phyloP scores from a whole-genome alignment of 2,113 vertebrate species.

The Ranitomeya variabilis region DNA sequence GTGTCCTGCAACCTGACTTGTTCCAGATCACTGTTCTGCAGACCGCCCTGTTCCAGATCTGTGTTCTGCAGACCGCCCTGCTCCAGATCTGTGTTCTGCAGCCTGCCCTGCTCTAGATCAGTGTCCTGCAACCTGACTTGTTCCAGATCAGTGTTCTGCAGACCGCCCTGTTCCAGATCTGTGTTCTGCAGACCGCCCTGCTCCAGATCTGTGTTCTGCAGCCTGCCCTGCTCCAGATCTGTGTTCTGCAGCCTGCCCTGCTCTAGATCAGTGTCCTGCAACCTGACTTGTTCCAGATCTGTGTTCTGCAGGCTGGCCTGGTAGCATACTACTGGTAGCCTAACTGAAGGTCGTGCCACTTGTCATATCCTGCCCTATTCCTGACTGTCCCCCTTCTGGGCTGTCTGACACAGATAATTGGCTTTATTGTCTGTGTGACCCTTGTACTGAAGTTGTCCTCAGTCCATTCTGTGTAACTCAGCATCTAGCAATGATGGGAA shows the following conservation, averaged over 20 bases:
- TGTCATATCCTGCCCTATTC: neutral
- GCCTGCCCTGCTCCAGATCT: no score
- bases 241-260: neutral
- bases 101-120: neutral
- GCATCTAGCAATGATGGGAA: neutral
- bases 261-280: neutral
- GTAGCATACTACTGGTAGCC: no score
- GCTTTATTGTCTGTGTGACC: neutral
- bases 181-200: no score
- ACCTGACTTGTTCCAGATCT: no score
- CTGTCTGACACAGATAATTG: neutral
- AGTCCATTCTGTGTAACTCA: neutral
- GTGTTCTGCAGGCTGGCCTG: neutral
- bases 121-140: neutral
- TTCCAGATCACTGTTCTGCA: no score
- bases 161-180: no score
- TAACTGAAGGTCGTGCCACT: no score
- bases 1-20: no score
- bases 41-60: no score
- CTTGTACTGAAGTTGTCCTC: neutral
- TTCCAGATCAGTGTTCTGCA: no score
- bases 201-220: no score
- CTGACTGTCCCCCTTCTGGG: neutral
- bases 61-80: neutral
- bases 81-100: neutral